Percentiles rank a stretch among this genome's conserved stretches.
Evolutionary conservation across 2,797 vertebrate species (phyloP).

Genomic region (Macropus fuliginosus): DNA sequence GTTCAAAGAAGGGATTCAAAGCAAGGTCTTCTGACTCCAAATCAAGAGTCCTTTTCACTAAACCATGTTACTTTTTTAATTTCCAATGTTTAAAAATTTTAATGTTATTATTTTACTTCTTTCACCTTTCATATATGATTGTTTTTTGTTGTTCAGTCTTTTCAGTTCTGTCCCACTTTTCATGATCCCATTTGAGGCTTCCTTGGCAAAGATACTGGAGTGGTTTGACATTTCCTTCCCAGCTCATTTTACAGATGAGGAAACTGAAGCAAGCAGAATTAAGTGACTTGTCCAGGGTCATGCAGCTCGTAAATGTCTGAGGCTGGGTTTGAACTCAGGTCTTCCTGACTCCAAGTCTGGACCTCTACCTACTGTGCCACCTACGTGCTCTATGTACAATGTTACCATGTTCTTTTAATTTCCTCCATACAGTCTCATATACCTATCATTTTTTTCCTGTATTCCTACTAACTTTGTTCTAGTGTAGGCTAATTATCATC

Average conservation of each 20-base stretch:
- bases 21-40: background rate
- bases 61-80: background rate
- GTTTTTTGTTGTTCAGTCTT: background rate
- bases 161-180: background rate
- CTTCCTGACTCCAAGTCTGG: background rate
- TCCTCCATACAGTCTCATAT: background rate
- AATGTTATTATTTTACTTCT: background rate
- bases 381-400: background rate
- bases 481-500: background rate
- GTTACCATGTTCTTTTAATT: too few species aligned
- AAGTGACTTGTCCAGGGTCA: background rate
- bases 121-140: background rate
- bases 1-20: background rate
- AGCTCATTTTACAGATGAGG: background rate
- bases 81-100: background rate
- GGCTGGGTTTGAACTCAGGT: background rate
- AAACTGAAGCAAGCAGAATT: background rate
- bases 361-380: background rate
- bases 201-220: background rate
- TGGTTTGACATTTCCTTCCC: background rate
- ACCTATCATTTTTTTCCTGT: background rate
- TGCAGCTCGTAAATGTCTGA: background rate
- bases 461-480: background rate
- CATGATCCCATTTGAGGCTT: background rate
- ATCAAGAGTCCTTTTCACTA: background rate